Percentiles rank a stretch among this genome's conserved stretches.
These are phyloP conservation scores for Limanda limanda DNA, from an alignment of 2,113 vertebrate genomes.

Conservation along the genomic window DNA sequence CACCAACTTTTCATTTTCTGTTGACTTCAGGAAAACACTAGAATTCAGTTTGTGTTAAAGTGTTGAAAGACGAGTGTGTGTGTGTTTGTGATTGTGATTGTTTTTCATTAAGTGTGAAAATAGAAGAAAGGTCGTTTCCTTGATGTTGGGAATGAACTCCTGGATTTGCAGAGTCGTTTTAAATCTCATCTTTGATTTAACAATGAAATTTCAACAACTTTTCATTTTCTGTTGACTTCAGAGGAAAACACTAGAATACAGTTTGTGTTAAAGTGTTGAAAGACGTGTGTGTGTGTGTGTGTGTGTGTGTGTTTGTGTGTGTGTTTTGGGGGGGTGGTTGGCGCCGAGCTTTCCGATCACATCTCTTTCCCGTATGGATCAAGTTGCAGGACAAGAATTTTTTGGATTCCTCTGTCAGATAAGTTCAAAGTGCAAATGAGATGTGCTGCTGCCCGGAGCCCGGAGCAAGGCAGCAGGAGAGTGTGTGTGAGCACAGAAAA, in stretches of 20 bases:
- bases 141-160: neutral
- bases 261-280: constrained; percentile 12
- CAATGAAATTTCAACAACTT: neutral
- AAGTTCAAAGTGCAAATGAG: constrained; percentile 85
- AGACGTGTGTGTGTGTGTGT: constrained; percentile 10
- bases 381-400: constrained; percentile 89
- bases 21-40: neutral
- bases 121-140: neutral
- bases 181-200: neutral
- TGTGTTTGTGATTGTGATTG: neutral
- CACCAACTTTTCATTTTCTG: neutral
- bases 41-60: neutral
- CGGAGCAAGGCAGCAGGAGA: constrained; percentile 40
- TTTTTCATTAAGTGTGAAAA: neutral
- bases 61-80: constrained; percentile 27
- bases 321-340: constrained; percentile 76
- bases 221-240: neutral
- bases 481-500: neutral
- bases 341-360: constrained; percentile 85
- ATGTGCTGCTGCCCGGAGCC: constrained; percentile 72
- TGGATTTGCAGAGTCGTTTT: neutral
- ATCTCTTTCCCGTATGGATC: constrained; percentile 90
- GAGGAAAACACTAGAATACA: neutral
- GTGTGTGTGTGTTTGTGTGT: constrained; percentile 27
- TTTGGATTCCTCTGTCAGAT: constrained; percentile 94